A percentile compares a stretch with the other conserved stretches of the same genome.
Conservation (phyloP, 2,113 vertebrate species). For the Cranoglanis bouderius region DNA sequence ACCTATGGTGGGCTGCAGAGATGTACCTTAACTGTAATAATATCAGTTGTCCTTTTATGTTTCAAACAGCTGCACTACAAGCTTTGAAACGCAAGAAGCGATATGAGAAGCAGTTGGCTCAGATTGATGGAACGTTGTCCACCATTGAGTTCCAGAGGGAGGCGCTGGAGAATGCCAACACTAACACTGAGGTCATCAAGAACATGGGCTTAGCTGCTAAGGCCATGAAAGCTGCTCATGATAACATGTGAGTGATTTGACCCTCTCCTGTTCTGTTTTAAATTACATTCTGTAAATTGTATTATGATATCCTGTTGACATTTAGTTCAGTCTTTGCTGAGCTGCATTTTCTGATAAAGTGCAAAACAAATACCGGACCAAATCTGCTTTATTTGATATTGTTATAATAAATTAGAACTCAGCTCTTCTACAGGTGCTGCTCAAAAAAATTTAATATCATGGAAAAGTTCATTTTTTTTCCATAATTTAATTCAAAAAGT, state of each 20-base stretch:
- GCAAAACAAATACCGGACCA: not conserved
- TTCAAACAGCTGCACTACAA: constrained; percentile 85
- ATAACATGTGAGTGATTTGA: constrained; percentile 86
- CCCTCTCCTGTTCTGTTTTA: not conserved
- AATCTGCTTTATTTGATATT: not conserved
- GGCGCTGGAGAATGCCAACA: constrained; percentile 96
- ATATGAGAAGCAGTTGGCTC: constrained; percentile 93
- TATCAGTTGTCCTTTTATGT: constrained; percentile 4
- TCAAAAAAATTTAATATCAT: no score
- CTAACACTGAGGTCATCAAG: constrained; percentile 99
- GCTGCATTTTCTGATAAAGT: not conserved
- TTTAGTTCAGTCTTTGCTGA: not conserved
- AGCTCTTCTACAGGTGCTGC: no score
- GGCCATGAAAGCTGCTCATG: constrained; percentile 95
- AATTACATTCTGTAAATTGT: not conserved
- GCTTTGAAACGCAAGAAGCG: constrained; percentile 97
- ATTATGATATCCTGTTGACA: not conserved
- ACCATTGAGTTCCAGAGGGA: constrained; percentile 98
- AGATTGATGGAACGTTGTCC: constrained; percentile 94
- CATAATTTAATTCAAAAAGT: no score
- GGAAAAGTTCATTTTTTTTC: no score
- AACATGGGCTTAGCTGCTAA: constrained; percentile 96
- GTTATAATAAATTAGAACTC: not conserved
- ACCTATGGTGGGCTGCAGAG: not conserved
- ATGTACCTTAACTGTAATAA: not conserved